Evolutionary conservation across 1,140 invertebrate species (phyloP), one percentile per base, ranked within the genome.

Genomic region (Lineus longissimus): DNA sequence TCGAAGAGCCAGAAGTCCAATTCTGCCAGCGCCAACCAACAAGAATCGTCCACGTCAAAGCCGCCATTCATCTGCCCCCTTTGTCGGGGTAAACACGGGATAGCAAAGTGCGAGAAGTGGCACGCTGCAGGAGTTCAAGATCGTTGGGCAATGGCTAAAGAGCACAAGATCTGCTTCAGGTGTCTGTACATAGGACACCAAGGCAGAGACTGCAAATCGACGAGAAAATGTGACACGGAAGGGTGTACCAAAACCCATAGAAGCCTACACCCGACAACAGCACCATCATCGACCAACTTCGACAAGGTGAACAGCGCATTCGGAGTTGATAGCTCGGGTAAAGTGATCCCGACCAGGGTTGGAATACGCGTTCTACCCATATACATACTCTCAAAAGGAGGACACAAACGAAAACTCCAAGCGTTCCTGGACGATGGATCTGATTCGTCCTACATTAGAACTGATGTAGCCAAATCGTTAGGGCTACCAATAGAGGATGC

Each of bases 361-460:
- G 47, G 19, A 23, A 7, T 51, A 27, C n/a, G 47, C n/a, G 25
- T 51, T 9, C 19, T 51, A n/a, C 47, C 47, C 9, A n/a, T 51
- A 23, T 23, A 27, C 9, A 9, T 51, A 4, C 4, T 51, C 4
- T 6, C 6, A 19, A 27, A 19, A 23, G 19, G 47, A 51, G 47
- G 25, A 23, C 47, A 51, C 9, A 27, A n/a, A n/a, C n/a, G n/a
- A n/a, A 51, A 23, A 9, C n/a, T 51, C n/a, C n/a, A 51, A 9
- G 47, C 47, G 6, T 51, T 51, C n/a, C n/a, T 51, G n/a, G 47
- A 51, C n/a, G 47, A 51, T 27, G 47, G 47, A 51, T 51, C 47
- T 51, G 47, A 51, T 27, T 51, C 47, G 4, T 51, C 19, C 6
- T 51, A 51, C 25, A 51, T 51, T 23, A 4, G 19, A 23, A n/a